Base-by-base conservation (phyloP, 2,113 vertebrate genomes). In the Thunnus maccoyii region DNA sequence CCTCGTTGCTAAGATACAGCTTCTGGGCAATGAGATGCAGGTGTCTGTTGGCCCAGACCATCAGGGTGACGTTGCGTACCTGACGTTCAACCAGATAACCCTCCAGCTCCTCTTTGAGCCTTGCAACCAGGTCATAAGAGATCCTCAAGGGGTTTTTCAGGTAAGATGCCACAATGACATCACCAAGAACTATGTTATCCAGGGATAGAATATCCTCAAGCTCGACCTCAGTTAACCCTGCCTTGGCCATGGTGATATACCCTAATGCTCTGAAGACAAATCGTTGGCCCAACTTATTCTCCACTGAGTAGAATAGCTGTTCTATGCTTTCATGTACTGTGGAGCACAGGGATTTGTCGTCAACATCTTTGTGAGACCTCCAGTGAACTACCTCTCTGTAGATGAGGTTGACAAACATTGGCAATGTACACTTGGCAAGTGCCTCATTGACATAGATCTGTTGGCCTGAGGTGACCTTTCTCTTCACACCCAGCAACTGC, bases 391-490 rank as follows among this genome's bases (percentile, higher is more conserved):
- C 97, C 81, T 99, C 98, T 88, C 96, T 94, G 91, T 98, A 99
- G 80, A 99, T 99, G 84, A 99, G 94, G 83, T 99, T 99, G 85
- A 99, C 96, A 93, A 99, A 99, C 98, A 99, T 99, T 3, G 98
- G 98, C 88, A 99, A 92, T 0, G 98, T 99, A 88, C 98, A 99
- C 91, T 97, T 99, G 62, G 97, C 97, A 70, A 99, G 94, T 0
- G 98, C 98, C 48, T 98, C 97, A 73, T 99, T 99, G 80, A 99
- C 97, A 0, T 99, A 99, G 77, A 99, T 99, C 91, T 99, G 98
- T 88, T 99, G 98, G 55, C 98, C 98, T 0, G 98, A 99, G 6
- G 98, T 99, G 90, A 99, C 97, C 91, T 99, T 99, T 73, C 98
- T 95, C 86, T 98, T 99, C 80, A 99, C 96, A 15, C 94, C 91